Base-by-base conservation (phyloP, 1,140 invertebrate genomes). In the Nephila pilipes region DNA sequence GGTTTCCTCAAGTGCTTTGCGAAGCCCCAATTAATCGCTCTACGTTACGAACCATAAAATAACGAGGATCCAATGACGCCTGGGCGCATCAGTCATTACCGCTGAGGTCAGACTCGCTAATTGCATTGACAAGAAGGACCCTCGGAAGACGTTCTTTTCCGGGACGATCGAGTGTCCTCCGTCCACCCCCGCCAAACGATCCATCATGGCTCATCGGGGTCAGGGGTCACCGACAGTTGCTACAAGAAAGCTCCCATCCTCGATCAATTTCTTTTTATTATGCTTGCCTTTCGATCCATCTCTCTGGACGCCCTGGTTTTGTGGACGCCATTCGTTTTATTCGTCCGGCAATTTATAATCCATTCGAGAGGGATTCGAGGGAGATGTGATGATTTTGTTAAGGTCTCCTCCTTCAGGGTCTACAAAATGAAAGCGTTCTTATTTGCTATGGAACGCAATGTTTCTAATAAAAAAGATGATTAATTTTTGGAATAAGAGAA, bases 111-210 rank as follows among this genome's bases (percentile, higher is more conserved):
- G 25, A 83, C 38, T 55, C 80, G 54, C 80, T 83, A 83, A 83
- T 83, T 83, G 80, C 80, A 46, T 55, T 83, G 80, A 83, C 80
- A 83, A 83, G 69, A 32, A 75, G 80, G 80, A 83, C 80, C 80
- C 38, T 83, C 38, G 80, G 80, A 46, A 83, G 54, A 83, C 38
- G 80, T 83, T 83, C 80, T 83, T 83, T 83, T 83, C 38, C 80
- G 80, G 80, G 80, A 83, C 80, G 80, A 83, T 83, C 80, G 80
- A 55, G 54, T 83, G 80, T 83, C 80, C 80, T 75, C 25, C 80
- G 80, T 83, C 80, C 80, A 54, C 80, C 80, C 80, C 80, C 80
- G 54, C 80, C 46, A 55, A n/a, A 54, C 80, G 20, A 83, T 83
- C 54, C 80, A 83, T 83, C 80, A 83, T 55, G 38, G 22, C 38